Evolutionary conservation across 2,797 vertebrate genomes (phyloP).

Genomic region (Lagodon rhomboides): DNA sequence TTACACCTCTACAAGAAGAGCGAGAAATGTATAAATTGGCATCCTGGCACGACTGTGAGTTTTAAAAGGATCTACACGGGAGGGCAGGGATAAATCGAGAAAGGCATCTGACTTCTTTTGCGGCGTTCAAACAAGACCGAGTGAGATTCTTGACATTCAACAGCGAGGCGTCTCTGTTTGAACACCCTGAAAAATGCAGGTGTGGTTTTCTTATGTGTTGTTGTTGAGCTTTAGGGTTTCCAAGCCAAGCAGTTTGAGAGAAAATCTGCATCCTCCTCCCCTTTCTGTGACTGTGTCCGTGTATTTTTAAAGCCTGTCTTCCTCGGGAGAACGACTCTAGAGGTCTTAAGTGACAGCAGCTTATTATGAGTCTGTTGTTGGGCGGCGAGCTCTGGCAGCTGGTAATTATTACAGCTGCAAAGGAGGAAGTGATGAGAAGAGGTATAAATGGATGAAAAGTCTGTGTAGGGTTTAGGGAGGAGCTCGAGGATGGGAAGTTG

Average conservation of each 20-base stretch:
- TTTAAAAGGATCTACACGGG: background rate
- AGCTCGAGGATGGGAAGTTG: no score
- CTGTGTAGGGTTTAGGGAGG: no score
- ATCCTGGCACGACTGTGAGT: background rate
- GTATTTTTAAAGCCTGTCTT: background rate
- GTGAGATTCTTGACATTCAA: conserved; percentile 30
- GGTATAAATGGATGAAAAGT: no score
- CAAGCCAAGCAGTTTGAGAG: background rate
- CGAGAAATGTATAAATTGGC: conserved; percentile 9
- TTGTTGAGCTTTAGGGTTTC: no score
- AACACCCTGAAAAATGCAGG: background rate
- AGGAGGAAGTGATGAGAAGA: no score
- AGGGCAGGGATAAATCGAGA: conserved; percentile 4
- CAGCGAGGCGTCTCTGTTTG: background rate
- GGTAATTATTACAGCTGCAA: no score
- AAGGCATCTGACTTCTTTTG: conserved; percentile 6
- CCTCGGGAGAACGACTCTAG: no score
- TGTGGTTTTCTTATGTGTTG: background rate
- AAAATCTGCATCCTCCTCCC: background rate
- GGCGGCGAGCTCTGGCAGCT: no score
- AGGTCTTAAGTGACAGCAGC: no score
- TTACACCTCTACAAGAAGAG: conserved; percentile 5
- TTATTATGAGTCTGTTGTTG: no score
- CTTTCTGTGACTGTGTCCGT: background rate
- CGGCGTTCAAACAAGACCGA: conserved; percentile 2